phyloP scores from a whole-genome alignment of 2,888 invertebrate genomes.

The Ectemnius cavifrons region DNA sequence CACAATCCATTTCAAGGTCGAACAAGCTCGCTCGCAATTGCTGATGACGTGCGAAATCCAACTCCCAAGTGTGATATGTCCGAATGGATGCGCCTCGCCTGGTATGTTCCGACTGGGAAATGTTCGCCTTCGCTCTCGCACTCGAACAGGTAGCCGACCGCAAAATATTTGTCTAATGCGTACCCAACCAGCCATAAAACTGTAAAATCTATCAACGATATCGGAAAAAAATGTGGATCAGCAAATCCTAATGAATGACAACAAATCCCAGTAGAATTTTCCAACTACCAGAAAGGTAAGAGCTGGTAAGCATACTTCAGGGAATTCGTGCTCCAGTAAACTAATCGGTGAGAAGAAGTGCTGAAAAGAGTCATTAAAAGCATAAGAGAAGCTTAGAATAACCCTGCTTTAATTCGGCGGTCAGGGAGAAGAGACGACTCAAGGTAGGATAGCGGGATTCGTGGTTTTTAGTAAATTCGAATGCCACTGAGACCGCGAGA shows the following conservation, averaged over 20 bases:
- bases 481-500: conserved; percentile 2
- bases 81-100: conserved; percentile 20
- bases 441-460: not conserved
- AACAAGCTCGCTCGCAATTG: conserved; percentile 23
- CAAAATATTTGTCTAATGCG: conserved; percentile 12
- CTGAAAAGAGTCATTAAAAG: not conserved
- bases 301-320: conserved; percentile 7
- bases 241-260: too few relatives aligned
- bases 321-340: too few relatives aligned
- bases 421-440: not conserved
- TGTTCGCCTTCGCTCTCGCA: not conserved
- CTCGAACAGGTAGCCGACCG: not conserved
- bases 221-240: too few relatives aligned
- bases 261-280: too few relatives aligned
- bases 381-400: not conserved
- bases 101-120: conserved; percentile 3
- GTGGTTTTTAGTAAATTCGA: conserved; percentile 18
- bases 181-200: too few relatives aligned
- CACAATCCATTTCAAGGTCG: conserved; percentile 35
- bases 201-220: too few relatives aligned
- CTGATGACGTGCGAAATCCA: conserved; percentile 52
- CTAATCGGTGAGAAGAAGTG: not conserved
- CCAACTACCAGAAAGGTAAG: too few relatives aligned
- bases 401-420: not conserved
- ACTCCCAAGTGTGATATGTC: conserved; percentile 54